A percentile compares a stretch with the other conserved stretches of the same genome.
Conservation (phyloP, 2,888 invertebrate genomes). For the Drosophila picticornis region DNA sequence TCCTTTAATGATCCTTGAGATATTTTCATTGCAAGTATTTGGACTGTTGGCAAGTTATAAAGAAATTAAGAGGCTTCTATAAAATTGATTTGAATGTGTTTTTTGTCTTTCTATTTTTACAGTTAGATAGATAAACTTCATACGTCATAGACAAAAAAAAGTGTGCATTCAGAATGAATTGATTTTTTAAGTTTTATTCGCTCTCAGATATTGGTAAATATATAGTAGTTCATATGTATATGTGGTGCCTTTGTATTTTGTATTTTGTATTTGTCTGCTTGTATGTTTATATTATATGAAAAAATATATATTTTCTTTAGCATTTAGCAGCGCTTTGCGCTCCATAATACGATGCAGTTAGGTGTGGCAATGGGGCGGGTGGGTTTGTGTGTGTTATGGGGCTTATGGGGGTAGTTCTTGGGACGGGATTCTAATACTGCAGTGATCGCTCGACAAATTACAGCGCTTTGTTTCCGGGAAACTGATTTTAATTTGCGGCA, state of each 20-base stretch:
- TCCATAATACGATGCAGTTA: constrained; percentile 9
- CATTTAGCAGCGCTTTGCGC: constrained; percentile 19
- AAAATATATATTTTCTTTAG: constrained; percentile 34
- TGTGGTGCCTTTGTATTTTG: constrained; percentile 23
- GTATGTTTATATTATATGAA: constrained; percentile 39
- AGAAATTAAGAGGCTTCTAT: neutral
- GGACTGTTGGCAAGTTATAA: neutral
- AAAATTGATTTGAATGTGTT: neutral
- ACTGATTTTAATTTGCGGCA: neutral
- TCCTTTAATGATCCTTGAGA: neutral
- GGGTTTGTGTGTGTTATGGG: neutral
- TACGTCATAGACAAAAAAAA: neutral
- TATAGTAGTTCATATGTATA: constrained; percentile 25
- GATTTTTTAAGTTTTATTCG: constrained; percentile 39
- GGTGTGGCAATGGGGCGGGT: neutral
- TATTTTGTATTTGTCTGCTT: constrained; percentile 17
- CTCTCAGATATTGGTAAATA: constrained; percentile 30
- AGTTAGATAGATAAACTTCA: neutral
- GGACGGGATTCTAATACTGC: constrained; percentile 9
- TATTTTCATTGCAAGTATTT: neutral
- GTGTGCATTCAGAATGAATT: constrained; percentile 10
- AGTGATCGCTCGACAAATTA: constrained; percentile 4
- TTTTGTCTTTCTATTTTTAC: neutral
- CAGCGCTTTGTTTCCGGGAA: neutral
- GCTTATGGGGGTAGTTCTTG: neutral